Evolutionary conservation across 2,797 vertebrate species (phyloP).

Genomic region (Zenarchopterus dispar): DNA sequence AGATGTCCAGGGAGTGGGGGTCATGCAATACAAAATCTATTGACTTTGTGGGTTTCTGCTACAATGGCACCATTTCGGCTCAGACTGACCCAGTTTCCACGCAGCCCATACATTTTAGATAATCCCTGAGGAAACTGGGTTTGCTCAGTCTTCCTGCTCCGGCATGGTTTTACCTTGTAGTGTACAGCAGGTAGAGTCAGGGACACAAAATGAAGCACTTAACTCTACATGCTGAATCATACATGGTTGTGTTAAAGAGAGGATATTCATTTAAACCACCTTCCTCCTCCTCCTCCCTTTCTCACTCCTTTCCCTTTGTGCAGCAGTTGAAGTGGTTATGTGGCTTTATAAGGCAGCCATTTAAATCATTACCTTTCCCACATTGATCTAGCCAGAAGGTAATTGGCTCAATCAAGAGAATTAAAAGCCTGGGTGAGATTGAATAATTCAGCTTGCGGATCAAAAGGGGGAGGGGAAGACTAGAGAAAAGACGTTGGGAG

Average conservation of each 20-base stretch:
- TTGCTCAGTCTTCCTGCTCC: constrained; percentile 58
- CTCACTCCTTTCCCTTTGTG: constrained; percentile 41
- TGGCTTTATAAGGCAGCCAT: constrained; percentile 74
- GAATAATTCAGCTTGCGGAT: constrained; percentile 76
- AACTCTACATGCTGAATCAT: constrained; percentile 77
- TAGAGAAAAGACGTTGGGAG: constrained; percentile 37
- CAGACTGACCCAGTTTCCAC: constrained; percentile 77
- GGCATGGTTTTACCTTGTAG: constrained; percentile 57
- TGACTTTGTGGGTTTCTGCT: constrained; percentile 71
- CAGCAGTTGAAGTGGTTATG: constrained; percentile 66
- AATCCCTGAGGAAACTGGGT: constrained; percentile 69
- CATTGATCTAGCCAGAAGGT: constrained; percentile 79
- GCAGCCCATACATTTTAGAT: constrained; percentile 74
- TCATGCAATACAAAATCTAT: constrained; percentile 56
- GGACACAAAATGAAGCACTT: constrained; percentile 69
- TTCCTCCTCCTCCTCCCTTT: constrained; percentile 36
- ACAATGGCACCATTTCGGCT: constrained; percentile 72
- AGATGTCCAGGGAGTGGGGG: constrained; percentile 42
- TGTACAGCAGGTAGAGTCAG: constrained; percentile 61
- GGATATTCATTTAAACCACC: constrained; percentile 70
- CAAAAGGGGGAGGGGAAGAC: constrained; percentile 66
- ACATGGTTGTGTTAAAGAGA: constrained; percentile 66
- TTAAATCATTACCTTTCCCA: constrained; percentile 81
- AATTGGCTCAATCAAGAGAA: constrained; percentile 82
- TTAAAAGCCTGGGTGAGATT: constrained; percentile 78